Base-by-base conservation (phyloP, 2,113 vertebrate genomes). In the Orientallactaga bullata region DNA sequence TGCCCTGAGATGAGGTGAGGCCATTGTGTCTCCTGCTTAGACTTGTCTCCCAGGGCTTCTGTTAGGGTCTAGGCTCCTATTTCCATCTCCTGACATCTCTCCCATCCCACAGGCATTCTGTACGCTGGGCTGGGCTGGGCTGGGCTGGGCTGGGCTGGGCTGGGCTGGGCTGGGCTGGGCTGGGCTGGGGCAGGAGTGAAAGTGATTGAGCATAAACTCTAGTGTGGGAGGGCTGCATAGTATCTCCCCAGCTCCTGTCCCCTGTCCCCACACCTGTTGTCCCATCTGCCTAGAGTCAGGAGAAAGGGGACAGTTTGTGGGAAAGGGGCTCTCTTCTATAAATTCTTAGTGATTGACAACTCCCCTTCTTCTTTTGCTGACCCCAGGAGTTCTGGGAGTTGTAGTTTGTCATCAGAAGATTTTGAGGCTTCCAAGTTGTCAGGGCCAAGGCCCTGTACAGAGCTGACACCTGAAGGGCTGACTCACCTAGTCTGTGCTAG, bases 271-370 rank as follows among this genome's bases (percentile, higher is more conserved):
- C 13, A 85, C 39, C 58, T 74, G 0, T 65, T 79, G 35, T 72
- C 79, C 63, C 92, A 88, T 84, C 94, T 92, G 79, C 88, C 83
- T 83, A 66, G 72, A 92, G 94, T 95, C 90, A 95, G 77, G 86
- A 90, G 86, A 95, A 93, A 42, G 85, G 84, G 90, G 90, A 81
- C 94, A 85, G 58, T 42, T 71, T 26, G 23, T 17, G 23, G 82
- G 91, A 80, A 47, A 90, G 37, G 73, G 32, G 58, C 51, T 90
- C 39, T 60, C 78, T 80, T 87, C 71, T 20, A 3, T 65, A 87
- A 68, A 73, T 74, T 42, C 91, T 90, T 58, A 39, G 15, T 92
- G 73, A 51, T 93, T 61, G 72, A 28, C n/a, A 61, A 24, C 24
- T 51, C 51, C 23, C 28, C 69, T 73, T 55, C 55, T 55, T 95